Percentiles rank a stretch among this genome's conserved stretches.
phyloP scores from a whole-genome alignment of 2,888 invertebrate genomes.

The Amiota mariae region DNA sequence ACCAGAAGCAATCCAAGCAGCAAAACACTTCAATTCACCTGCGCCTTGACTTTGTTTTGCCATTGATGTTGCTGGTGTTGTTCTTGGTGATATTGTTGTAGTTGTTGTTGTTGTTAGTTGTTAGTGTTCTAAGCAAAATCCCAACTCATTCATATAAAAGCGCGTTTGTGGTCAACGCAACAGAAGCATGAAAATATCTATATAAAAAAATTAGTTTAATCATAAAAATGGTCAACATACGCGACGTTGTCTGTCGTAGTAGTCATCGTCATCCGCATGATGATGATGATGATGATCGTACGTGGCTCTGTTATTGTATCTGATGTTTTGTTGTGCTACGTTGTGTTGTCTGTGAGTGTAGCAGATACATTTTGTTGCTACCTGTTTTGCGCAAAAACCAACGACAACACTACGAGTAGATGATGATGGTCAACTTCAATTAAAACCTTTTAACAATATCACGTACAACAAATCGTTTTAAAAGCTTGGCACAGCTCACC shows the following conservation, averaged over 20 bases:
- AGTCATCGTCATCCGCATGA: neutral
- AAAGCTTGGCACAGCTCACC: constrained; percentile 11
- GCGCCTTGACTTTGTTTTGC: constrained; percentile 35
- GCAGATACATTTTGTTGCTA: constrained; percentile 51
- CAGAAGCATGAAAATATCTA: constrained; percentile 19
- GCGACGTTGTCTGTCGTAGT: constrained; percentile 37
- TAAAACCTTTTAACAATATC: constrained; percentile 72
- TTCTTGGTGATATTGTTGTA: neutral
- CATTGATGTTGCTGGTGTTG: neutral
- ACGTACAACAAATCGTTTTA: constrained; percentile 65
- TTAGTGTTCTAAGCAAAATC: neutral
- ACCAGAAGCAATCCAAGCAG: constrained; percentile 30
- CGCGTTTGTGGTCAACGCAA: constrained; percentile 32
- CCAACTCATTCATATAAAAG: constrained; percentile 19
- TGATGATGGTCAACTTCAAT: constrained; percentile 67
- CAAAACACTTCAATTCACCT: constrained; percentile 60
- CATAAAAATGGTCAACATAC: constrained; percentile 67
- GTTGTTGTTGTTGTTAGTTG: neutral
- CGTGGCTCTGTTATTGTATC: constrained; percentile 10
- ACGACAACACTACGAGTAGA: constrained; percentile 33
- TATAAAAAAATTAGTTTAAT: constrained; percentile 67
- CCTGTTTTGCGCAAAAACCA: constrained; percentile 57
- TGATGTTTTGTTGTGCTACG: constrained; percentile 1
- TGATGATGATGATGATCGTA: neutral
- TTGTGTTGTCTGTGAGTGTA: neutral